phyloP scores from a whole-genome alignment of 1,140 invertebrate species.

The Sarcophaga bullata region DNA sequence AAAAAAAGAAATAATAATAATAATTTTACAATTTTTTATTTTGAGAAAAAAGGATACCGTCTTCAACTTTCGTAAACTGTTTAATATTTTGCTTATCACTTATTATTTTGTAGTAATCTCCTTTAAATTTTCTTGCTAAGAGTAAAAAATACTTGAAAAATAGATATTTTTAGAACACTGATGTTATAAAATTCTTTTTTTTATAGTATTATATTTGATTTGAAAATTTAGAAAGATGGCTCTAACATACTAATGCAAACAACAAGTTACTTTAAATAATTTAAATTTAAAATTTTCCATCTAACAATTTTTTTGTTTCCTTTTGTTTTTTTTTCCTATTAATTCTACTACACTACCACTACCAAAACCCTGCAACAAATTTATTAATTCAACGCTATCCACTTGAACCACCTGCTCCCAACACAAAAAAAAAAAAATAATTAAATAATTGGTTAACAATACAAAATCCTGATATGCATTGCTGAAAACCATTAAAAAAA shows the following conservation, averaged over 20 bases:
- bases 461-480: neutral
- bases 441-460: neutral
- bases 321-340: neutral
- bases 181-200: no score
- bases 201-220: no score
- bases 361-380: neutral
- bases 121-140: no score
- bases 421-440: neutral
- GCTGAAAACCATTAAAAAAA: neutral
- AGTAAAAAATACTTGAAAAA: no score
- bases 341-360: neutral
- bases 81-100: no score
- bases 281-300: no score
- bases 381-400: neutral
- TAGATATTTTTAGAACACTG: no score
- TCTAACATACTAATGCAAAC: no score
- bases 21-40: neutral
- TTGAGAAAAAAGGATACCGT: conserved; percentile 1
- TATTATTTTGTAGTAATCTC: no score
- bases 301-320: neutral
- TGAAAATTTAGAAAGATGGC: no score
- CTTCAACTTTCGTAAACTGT: neutral
- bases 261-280: no score
- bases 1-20: neutral
- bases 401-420: neutral